Evolutionary conservation across 1,140 invertebrate species (phyloP), one percentile per base, ranked within the genome.

Genomic region (Bactericera cockerelli): DNA sequence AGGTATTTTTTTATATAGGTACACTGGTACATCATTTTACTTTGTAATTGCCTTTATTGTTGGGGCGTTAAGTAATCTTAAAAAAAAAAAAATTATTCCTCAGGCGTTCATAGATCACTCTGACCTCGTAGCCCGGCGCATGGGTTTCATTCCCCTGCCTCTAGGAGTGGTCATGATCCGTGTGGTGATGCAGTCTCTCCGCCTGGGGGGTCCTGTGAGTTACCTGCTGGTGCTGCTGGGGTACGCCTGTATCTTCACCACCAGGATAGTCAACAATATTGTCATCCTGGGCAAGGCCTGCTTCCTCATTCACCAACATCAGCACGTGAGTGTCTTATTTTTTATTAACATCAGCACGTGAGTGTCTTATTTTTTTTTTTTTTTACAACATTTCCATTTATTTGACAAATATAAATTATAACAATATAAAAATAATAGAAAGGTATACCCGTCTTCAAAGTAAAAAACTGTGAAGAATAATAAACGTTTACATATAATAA

Each of bases 61-160:
- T n/a, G n/a, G n/a, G n/a, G n/a, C n/a, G n/a, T n/a, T n/a, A n/a
- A n/a, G n/a, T n/a, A n/a, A n/a, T n/a, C n/a, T n/a, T n/a, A n/a
- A n/a, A n/a, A n/a, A n/a, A n/a, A n/a, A n/a, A n/a, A n/a, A n/a
- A n/a, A n/a, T n/a, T n/a, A n/a, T 31, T 31, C 28, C 64, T 1
- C 81, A 93, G 72, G 93, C 93, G 0, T 96, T 93, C 71, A 91
- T 91, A n/a, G 96, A 98, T 71, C 91, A 96, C 67, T 94, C 93
- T 0, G 96, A 99, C 71, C 74, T 96, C 31, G 88, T 98, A 3
- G 93, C 93, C 0, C 76, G 95, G 1, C 76, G 94, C 59, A 96
- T 99, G 89, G 94, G 93, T 2, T 98, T 99, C 68, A 98, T 98
- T 68, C 94, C 96, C 1, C 77, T 99, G 62, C 96, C 96, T 0